Conservation (phyloP, 2,113 vertebrate species). For the Mirounga angustirostris region DNA sequence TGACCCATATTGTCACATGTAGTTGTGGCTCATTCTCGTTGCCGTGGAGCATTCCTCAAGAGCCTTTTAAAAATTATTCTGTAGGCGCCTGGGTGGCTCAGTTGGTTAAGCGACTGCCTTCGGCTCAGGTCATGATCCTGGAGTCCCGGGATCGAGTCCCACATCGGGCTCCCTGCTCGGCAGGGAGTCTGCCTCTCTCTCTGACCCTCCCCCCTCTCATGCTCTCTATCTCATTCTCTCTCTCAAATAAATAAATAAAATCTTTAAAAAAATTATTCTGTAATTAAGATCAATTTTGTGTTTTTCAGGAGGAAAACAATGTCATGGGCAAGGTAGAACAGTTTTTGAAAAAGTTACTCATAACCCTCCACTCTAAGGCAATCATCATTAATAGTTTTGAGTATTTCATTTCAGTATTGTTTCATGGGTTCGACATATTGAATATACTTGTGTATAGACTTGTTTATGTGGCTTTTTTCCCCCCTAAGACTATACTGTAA, state of each 20-base stretch:
- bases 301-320: not conserved
- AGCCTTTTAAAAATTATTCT: not conserved
- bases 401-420: not conserved
- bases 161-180: no score
- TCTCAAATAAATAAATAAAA: no score
- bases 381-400: not conserved
- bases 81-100: not conserved
- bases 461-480: constrained; percentile 11
- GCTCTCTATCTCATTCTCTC: no score
- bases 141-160: no score
- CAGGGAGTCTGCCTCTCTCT: no score
- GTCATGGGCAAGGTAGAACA: not conserved
- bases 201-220: no score
- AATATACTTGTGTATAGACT: not conserved
- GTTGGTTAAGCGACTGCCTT: no score
- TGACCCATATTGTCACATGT: not conserved
- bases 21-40: not conserved
- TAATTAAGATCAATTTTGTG: not conserved
- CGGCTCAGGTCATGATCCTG: no score
- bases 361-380: not conserved
- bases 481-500: not conserved
- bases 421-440: constrained; percentile 8
- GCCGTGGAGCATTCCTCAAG: not conserved
- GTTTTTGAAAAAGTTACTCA: not conserved
- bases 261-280: not conserved